A percentile compares a stretch with the other conserved stretches of the same genome.
Conservation (phyloP, 2,797 vertebrate species). For the Tragopan temminckii region DNA sequence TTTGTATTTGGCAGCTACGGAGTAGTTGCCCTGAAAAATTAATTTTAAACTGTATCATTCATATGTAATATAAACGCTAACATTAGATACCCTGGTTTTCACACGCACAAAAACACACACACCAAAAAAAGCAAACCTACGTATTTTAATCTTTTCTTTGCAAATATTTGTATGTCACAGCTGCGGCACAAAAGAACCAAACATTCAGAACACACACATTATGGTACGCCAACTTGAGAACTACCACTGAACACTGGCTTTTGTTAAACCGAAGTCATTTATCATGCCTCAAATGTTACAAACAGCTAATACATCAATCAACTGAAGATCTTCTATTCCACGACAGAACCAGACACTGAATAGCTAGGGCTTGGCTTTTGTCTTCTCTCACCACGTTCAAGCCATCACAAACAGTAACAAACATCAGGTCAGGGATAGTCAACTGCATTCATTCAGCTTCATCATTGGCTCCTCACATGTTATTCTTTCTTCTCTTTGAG, state of each 20-base stretch:
- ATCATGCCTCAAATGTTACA: fast-evolving
- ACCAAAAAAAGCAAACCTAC: too few relatives aligned
- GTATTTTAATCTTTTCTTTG: background rate
- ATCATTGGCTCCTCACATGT: background rate
- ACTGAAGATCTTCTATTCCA: background rate
- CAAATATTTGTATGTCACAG: background rate
- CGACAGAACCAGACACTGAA: background rate
- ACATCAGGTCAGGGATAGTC: background rate
- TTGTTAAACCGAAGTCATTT: background rate
- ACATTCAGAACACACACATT: background rate
- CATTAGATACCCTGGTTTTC: background rate
- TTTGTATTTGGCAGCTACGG: background rate
- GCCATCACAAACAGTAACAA: background rate
- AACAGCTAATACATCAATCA: background rate
- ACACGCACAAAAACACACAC: fast-evolving
- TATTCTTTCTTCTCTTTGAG: background rate
- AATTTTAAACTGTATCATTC: background rate
- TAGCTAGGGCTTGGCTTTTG: background rate
- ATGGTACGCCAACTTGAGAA: background rate
- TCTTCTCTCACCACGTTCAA: background rate
- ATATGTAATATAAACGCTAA: background rate
- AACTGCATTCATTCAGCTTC: background rate
- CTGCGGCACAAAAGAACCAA: background rate
- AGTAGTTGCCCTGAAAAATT: background rate
- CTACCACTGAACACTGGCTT: background rate